phyloP scores from a whole-genome alignment of 2,113 vertebrate species.

The Zosterops japonicus region DNA sequence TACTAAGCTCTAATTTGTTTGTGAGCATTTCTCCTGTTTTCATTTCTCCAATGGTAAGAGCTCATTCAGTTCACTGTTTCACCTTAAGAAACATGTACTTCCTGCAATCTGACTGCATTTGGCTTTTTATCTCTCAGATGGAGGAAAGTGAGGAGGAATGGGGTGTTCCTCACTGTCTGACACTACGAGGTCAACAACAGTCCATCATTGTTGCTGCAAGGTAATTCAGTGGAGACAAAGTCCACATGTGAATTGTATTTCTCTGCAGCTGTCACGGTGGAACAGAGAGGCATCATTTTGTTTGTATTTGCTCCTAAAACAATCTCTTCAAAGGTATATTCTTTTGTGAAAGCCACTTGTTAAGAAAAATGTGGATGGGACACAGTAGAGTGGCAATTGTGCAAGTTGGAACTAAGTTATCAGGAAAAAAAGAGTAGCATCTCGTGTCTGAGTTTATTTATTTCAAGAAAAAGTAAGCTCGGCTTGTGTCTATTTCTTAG shows the following conservation, averaged over 20 bases:
- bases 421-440: neutral
- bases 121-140: constrained; percentile 77
- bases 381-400: neutral
- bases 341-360: neutral
- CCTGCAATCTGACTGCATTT: neutral
- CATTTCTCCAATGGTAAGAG: neutral
- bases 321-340: neutral
- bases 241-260: neutral
- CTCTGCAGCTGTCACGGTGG: neutral
- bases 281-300: neutral
- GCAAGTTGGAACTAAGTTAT: neutral
- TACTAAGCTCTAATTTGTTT: neutral
- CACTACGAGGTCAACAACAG: constrained; percentile 87
- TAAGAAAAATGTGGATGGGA: neutral
- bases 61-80: neutral
- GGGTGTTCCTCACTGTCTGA: constrained; percentile 94
- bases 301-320: neutral
- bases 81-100: neutral
- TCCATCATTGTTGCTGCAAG: constrained; percentile 93
- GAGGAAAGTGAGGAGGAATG: constrained; percentile 95
- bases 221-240: constrained; percentile 65
- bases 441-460: neutral
- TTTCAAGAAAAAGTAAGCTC: neutral
- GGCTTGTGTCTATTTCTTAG: neutral
- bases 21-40: neutral